phyloP scores from a whole-genome alignment of 2,113 vertebrate genomes.

The Thunnus maccoyii region DNA sequence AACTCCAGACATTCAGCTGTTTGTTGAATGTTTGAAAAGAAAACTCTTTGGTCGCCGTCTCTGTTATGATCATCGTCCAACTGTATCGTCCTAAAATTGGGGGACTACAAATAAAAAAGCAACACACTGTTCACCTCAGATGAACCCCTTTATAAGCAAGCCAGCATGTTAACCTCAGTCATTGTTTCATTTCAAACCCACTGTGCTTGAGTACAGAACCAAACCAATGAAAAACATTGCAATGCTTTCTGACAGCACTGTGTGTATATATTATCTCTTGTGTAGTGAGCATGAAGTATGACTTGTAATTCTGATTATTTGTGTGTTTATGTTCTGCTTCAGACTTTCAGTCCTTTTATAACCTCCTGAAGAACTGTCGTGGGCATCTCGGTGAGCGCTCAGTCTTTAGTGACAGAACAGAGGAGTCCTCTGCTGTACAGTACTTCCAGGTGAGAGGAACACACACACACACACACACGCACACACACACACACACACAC shows the following conservation, averaged over 20 bases:
- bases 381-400: slow-evolving; percentile 89
- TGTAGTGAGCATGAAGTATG: not conserved
- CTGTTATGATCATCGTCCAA: too few species aligned
- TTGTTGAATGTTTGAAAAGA: too few species aligned
- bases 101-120: too few species aligned
- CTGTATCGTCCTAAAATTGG: too few species aligned
- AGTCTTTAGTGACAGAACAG: slow-evolving; percentile 94
- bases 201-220: not conserved
- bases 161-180: not conserved
- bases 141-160: too few species aligned
- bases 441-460: slow-evolving; percentile 93
- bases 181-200: not conserved
- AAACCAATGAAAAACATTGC: not conserved
- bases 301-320: not conserved
- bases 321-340: slow-evolving; percentile 22
- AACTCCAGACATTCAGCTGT: too few species aligned
- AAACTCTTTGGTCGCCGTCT: too few species aligned
- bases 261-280: not conserved
- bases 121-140: too few species aligned
- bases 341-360: slow-evolving; percentile 98
- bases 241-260: not conserved
- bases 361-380: slow-evolving; percentile 93
- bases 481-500: not conserved
- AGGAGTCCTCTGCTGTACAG: slow-evolving; percentile 97
- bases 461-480: not conserved